Evolutionary conservation across 2,888 invertebrate species (phyloP).

Genomic region (Desoria tigrina): DNA sequence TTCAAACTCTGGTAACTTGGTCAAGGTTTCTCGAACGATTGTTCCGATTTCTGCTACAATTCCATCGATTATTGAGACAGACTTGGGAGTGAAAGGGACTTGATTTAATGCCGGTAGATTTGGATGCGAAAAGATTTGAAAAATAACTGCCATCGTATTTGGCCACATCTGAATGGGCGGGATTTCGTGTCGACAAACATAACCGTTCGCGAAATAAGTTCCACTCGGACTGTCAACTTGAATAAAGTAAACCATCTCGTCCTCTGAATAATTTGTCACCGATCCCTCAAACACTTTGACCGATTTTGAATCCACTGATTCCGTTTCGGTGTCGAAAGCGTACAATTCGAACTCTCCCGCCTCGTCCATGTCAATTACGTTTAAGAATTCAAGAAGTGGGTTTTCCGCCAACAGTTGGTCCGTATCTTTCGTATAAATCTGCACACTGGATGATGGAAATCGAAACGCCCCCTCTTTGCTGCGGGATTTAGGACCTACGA

Average conservation of each 20-base stretch:
- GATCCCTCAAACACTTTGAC: slow-evolving; percentile 15
- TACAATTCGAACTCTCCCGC: neutral
- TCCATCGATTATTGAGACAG: neutral
- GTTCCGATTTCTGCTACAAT: neutral
- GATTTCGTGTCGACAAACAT: slow-evolving; percentile 32
- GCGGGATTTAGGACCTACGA: slow-evolving; percentile 25
- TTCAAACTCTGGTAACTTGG: neutral
- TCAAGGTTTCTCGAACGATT: neutral
- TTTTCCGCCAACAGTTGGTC: neutral
- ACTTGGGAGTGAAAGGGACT: neutral
- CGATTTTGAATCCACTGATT: neutral
- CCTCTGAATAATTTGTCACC: neutral
- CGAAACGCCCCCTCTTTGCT: no score
- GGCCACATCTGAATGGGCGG: slow-evolving; percentile 36
- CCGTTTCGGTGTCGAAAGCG: neutral
- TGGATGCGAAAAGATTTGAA: slow-evolving; percentile 1
- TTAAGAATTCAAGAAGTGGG: slow-evolving; percentile 25
- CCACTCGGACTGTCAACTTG: slow-evolving; percentile 36
- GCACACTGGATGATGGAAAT: neutral
- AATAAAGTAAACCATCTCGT: slow-evolving; percentile 29
- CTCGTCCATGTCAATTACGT: slow-evolving; percentile 13
- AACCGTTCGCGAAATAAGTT: slow-evolving; percentile 39
- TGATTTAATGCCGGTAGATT: neutral
- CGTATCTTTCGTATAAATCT: slow-evolving; percentile 8
- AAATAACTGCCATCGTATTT: slow-evolving; percentile 31